phyloP scores from a whole-genome alignment of 2,888 invertebrate genomes.

The Tenthredo amoena region DNA sequence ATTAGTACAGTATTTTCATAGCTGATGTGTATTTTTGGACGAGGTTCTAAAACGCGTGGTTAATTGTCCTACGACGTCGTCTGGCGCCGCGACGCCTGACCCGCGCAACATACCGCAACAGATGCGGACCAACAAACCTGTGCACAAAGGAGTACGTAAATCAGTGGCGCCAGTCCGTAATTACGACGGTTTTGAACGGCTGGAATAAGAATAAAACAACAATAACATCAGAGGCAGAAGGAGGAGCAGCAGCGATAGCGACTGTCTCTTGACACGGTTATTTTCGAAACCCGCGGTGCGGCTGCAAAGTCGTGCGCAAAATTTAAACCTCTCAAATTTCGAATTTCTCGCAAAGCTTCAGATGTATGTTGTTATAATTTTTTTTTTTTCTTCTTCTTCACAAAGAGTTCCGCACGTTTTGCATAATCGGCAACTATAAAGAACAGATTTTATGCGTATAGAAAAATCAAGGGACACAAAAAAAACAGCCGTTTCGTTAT shows the following conservation, averaged over 20 bases:
- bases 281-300: neutral
- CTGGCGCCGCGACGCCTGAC: slow-evolving; percentile 71
- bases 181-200: slow-evolving; percentile 46
- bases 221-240: slow-evolving; percentile 7
- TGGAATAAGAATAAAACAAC: slow-evolving; percentile 12
- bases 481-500: slow-evolving; percentile 9
- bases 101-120: slow-evolving; percentile 67
- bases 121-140: slow-evolving; percentile 60
- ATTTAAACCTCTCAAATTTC: neutral
- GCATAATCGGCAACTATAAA: slow-evolving; percentile 37
- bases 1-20: neutral
- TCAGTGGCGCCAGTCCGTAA: slow-evolving; percentile 47
- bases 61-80: slow-evolving; percentile 54
- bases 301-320: slow-evolving; percentile 31
- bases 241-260: neutral
- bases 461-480: neutral
- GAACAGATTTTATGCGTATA: neutral
- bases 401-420: neutral
- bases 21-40: slow-evolving; percentile 38
- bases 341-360: neutral
- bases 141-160: slow-evolving; percentile 46
- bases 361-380: no score
- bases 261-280: slow-evolving; percentile 48
- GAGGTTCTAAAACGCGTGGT: slow-evolving; percentile 1
- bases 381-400: neutral